phyloP scores from a whole-genome alignment of 2,888 invertebrate species.

The Scaptomyza polygonia region DNA sequence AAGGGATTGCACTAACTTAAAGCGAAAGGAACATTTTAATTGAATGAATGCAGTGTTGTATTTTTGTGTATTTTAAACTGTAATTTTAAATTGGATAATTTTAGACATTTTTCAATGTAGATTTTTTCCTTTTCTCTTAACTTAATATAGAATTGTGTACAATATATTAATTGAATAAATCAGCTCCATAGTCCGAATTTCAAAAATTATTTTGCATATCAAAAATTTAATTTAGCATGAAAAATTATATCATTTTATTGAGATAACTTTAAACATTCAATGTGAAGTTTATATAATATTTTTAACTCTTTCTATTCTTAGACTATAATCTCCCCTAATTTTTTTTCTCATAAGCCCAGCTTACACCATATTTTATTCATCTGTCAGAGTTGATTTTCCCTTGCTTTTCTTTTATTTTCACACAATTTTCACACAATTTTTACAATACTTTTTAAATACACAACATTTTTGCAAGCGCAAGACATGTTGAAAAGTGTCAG shows the following conservation, averaged over 20 bases:
- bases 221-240: too few species aligned
- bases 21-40: conserved; percentile 3
- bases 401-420: neutral
- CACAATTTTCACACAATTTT: neutral
- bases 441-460: conserved; percentile 5
- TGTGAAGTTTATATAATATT: neutral
- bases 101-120: too few species aligned
- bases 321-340: too few species aligned
- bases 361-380: neutral
- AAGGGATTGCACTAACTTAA: conserved; percentile 26
- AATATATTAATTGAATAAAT: too few species aligned
- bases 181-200: too few species aligned
- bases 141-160: too few species aligned
- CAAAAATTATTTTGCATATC: too few species aligned
- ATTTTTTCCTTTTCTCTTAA: too few species aligned
- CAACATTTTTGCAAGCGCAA: neutral
- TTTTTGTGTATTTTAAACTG: neutral
- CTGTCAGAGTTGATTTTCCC: neutral
- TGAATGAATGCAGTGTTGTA: neutral
- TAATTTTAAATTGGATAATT: too few species aligned
- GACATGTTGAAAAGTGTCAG: conserved; percentile 14
- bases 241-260: too few species aligned
- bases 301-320: neutral
- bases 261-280: too few species aligned
- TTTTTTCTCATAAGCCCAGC: too few species aligned